Base-by-base conservation (phyloP, 2,113 vertebrate species). In the Calyptomena viridis region DNA sequence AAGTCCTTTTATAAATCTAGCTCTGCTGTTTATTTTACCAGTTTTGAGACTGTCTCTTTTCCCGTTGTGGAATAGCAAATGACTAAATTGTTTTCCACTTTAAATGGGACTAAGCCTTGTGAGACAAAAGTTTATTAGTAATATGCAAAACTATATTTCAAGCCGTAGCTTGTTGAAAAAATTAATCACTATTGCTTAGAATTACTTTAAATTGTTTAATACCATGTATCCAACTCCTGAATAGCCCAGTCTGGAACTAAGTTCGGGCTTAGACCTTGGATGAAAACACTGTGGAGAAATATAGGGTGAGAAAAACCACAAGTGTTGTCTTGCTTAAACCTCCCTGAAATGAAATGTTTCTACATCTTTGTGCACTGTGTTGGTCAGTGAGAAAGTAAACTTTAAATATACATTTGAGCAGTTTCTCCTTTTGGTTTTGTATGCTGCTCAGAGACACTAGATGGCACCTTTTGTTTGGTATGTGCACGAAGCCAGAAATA, bases 381-480 rank as follows among this genome's bases (percentile, higher is more conserved):
- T 56, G 53, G 46, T 59, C 64, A 78, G 23, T 76, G 86, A 83
- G 87, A 69, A 89, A 81, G 11, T 64, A 94, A 78, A 87, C 55
- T 58, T 92, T 52, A 87, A 94, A 94, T 75, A 42, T 56, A 64
- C 58, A 37, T 69, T 55, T 22, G 24, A 86, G 46, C 21, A 33
- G 83, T 85, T 87, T 84, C 84, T 90, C 63, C 23, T 72, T 60
- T 89, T 37, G 63, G 18, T 94, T 68, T 93, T 4, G 35, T 81
- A 85, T 93, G 73, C 91, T 90, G 87, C 86, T 95, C 16, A 8
- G 46, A 87, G 92, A 96, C 97, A 52, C 97, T 98, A 98, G 96
- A 92, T 96, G 96, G 93, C 96, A 96, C 94, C 90, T 97, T 95
- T 85, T 81, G 93, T 96, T 95, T 93, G 94, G 89, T 96, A 56